phyloP scores from a whole-genome alignment of 64 coral and sea anemone species.

The Anthopleura sola region DNA sequence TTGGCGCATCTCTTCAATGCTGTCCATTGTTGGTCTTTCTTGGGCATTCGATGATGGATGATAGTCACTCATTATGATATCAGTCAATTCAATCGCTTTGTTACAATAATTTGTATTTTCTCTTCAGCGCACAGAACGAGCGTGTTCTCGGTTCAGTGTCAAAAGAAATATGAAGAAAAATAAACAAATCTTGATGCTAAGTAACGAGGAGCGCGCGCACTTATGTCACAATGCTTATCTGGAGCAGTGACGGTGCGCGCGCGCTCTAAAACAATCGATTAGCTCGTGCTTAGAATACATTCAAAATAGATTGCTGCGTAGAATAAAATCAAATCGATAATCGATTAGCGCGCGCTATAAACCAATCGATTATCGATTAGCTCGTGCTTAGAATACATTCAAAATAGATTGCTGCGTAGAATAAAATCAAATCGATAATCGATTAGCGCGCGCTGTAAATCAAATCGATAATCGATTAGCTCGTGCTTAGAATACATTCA shows the following conservation, averaged over 20 bases:
- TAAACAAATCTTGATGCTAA: conserved; percentile 8
- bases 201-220: conserved; percentile 4
- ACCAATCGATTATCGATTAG: background rate
- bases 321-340: background rate
- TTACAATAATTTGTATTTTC: background rate
- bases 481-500: background rate
- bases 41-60: background rate
- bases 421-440: no score
- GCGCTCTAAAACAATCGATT: background rate
- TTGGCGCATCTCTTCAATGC: background rate
- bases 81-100: background rate
- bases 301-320: no score
- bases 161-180: background rate
- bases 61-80: conserved; percentile 3
- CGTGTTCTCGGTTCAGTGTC: conserved; percentile 14
- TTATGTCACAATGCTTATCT: background rate
- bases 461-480: background rate
- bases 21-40: background rate
- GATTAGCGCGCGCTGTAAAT: no score
- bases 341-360: background rate
- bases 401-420: no score
- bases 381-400: background rate
- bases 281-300: background rate
- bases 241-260: background rate
- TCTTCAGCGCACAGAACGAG: background rate